Percentiles rank a stretch among this genome's conserved stretches.
Evolutionary conservation across 2,113 vertebrate species (phyloP).

Genomic region (Stigmatopora nigra): DNA sequence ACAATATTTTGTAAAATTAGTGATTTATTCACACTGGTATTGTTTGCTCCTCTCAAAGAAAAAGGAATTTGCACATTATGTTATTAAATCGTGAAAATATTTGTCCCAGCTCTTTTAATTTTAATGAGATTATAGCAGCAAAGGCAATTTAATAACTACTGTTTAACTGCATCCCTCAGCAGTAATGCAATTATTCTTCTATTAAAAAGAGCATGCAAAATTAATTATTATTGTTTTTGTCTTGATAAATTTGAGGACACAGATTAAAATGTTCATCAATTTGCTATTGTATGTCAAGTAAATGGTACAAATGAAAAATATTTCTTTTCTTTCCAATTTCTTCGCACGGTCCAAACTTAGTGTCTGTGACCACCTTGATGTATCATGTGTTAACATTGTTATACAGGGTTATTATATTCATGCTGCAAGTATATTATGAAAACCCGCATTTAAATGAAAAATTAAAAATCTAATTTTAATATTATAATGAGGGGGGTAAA

Average conservation of each 20-base stretch:
- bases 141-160: not conserved
- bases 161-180: not conserved
- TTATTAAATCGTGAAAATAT: not conserved
- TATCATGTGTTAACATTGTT: not conserved
- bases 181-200: not conserved
- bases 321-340: too few relatives aligned
- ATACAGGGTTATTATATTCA: not conserved
- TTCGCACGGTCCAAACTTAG: too few relatives aligned
- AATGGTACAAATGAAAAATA: not conserved
- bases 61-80: not conserved
- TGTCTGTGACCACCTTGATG: too few relatives aligned
- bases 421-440: slow-evolving; percentile 13
- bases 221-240: too few relatives aligned
- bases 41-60: not conserved
- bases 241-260: too few relatives aligned
- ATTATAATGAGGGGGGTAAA: slow-evolving; percentile 28
- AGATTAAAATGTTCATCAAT: not conserved
- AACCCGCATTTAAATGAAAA: not conserved
- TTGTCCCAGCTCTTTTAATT: too few relatives aligned
- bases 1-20: not conserved
- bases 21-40: not conserved
- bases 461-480: not conserved
- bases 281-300: not conserved
- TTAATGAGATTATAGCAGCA: not conserved
- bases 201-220: too few relatives aligned